These are phyloP conservation scores for Archips crataeganus DNA, from an alignment of 2,888 invertebrate species.

Conservation along the genomic window DNA sequence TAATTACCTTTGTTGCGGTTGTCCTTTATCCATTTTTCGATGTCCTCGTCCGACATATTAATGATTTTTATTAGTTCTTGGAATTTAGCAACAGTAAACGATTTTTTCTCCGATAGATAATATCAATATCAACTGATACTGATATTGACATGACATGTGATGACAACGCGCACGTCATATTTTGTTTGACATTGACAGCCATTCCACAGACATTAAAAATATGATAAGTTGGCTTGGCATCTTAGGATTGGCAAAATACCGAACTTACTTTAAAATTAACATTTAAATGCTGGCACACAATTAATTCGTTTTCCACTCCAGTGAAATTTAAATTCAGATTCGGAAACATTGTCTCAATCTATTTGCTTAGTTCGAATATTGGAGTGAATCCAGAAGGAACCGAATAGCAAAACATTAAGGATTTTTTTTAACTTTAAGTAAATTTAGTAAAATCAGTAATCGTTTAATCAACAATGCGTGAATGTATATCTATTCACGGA, in stretches of 20 bases:
- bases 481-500: constrained; percentile 81
- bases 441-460: constrained; percentile 55
- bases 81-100: too few species aligned
- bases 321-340: constrained; percentile 21
- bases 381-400: constrained; percentile 53
- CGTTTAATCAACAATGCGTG: constrained; percentile 71
- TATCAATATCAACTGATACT: neutral
- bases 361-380: constrained; percentile 52
- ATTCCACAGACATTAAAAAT: neutral
- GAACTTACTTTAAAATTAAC: neutral
- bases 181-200: neutral
- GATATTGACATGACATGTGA: too few species aligned
- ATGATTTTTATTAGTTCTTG: neutral
- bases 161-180: too few species aligned
- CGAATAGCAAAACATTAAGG: constrained; percentile 44
- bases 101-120: neutral
- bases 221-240: neutral
- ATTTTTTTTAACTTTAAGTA: constrained; percentile 56
- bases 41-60: constrained; percentile 50
- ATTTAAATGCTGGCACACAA: constrained; percentile 18
- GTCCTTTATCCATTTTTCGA: constrained; percentile 53
- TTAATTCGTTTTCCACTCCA: neutral
- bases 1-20: constrained; percentile 51
- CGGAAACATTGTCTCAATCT: neutral
- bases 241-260: neutral